Evolutionary conservation across 2,888 invertebrate species (phyloP), one percentile per base, ranked within the genome.

Genomic region (Bombylius major): DNA sequence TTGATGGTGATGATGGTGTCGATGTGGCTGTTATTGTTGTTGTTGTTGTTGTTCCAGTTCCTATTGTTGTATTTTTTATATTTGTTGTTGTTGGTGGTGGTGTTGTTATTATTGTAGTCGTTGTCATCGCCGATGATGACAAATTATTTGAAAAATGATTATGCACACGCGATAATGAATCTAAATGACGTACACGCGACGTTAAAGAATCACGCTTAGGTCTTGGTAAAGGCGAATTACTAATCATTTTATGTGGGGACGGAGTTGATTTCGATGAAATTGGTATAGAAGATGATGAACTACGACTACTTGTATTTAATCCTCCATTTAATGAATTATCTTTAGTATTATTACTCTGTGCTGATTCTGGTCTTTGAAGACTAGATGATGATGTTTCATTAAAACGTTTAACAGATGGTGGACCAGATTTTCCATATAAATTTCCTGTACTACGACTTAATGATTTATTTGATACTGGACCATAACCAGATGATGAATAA

Each of bases 281-380:
- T 58, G 73, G 70, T 65, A 75, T 73, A 42, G 73, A 72, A 42
- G 73, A 71, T 31, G 70, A 70, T 14, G 71, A 71, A 56, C 70
- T 71, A 54, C 70, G 69, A 61, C 70, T 72, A 33, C 66, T 68
- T 34, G 63, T 68, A 52, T 69, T 68, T 36, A 67, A 63, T 58
- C 67, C 68, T 34, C 69, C 63, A 12, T 47, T 53, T 48, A 61
- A 55, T 36, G 69, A 67, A 33, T 58, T 61, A 58, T 69, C 69
- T 57, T 69, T 69, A 53, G 70, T 67, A 64, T 73, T 74, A 64
- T 73, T 74, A 58, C 77, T 78, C 66, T 77, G 78, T 66, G 77
- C 78, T 51, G 78, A 78, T 63, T 79, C 78, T 62, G 79, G 78
- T 62, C 79, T 74, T 67, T 76, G 76, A 61, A 73, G 72, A 34